A percentile compares a stretch with the other conserved stretches of the same genome.
phyloP scores from a whole-genome alignment of 1,140 invertebrate species.

The Drosophila prosaltans region DNA sequence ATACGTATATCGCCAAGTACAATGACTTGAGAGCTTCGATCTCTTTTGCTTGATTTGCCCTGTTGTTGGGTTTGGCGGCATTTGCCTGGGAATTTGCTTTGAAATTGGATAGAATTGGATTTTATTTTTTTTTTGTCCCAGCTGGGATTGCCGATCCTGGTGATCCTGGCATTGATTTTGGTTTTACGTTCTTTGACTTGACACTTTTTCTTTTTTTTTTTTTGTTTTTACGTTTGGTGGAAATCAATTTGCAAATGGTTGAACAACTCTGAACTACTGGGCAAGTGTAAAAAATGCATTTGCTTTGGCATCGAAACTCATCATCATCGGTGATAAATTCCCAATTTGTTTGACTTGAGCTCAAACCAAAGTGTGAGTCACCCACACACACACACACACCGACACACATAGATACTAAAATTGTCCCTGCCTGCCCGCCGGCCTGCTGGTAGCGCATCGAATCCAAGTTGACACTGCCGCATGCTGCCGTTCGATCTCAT shows the following conservation, averaged over 20 bases:
- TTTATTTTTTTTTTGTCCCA: not conserved
- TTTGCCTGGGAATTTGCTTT: slow-evolving; percentile 76
- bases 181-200: slow-evolving; percentile 6
- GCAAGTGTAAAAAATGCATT: slow-evolving; percentile 74
- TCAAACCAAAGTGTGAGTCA: slow-evolving; percentile 37
- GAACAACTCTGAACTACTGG: slow-evolving; percentile 27
- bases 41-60: slow-evolving; percentile 1
- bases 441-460: slow-evolving; percentile 67
- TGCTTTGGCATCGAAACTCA: slow-evolving; percentile 64
- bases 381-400: slow-evolving; percentile 32
- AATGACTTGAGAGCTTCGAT: slow-evolving; percentile 13
- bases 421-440: not conserved
- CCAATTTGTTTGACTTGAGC: slow-evolving; percentile 79
- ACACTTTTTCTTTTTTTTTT: slow-evolving; percentile 27
- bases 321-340: slow-evolving; percentile 77
- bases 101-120: slow-evolving; percentile 63
- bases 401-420: not conserved
- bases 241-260: slow-evolving; percentile 78
- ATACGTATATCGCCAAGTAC: slow-evolving; percentile 9
- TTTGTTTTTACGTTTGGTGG: slow-evolving; percentile 9
- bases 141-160: not conserved
- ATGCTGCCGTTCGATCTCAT: slow-evolving; percentile 40
- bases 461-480: slow-evolving; percentile 67
- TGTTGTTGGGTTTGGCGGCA: slow-evolving; percentile 42
- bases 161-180: slow-evolving; percentile 14